A percentile compares a stretch with the other conserved stretches of the same genome.
Conservation (phyloP, 2,888 invertebrate species). For the Amblyjoppa fuscipennis region DNA sequence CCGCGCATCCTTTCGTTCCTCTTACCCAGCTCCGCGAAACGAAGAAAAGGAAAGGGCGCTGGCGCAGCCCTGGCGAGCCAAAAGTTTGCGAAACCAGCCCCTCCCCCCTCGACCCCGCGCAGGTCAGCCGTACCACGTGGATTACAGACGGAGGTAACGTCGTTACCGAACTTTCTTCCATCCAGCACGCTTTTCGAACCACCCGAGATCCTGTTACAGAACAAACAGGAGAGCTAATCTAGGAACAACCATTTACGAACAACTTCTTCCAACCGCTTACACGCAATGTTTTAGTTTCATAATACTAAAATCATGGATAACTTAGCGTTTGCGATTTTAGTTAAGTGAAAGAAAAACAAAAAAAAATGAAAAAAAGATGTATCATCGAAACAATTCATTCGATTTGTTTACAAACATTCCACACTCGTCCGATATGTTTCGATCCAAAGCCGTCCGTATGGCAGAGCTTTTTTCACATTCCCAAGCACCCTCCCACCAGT, state of each 20-base stretch:
- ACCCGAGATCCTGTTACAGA: neutral
- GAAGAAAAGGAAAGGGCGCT: slow-evolving; percentile 17
- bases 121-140: slow-evolving; percentile 23
- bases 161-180: slow-evolving; percentile 27
- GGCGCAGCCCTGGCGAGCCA: neutral
- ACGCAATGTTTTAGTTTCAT: neutral
- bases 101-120: neutral
- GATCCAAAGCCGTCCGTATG: neutral
- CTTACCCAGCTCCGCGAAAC: slow-evolving; percentile 7
- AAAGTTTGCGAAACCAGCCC: slow-evolving; percentile 31
- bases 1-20: slow-evolving; percentile 13
- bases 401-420: neutral
- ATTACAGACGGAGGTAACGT: slow-evolving; percentile 39
- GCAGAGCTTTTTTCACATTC: neutral
- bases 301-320: slow-evolving; percentile 1
- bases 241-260: slow-evolving; percentile 12
- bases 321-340: neutral
- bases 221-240: slow-evolving; percentile 28
- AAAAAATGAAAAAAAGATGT: neutral
- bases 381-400: neutral
- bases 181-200: neutral
- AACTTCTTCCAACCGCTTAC: slow-evolving; percentile 15
- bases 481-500: neutral
- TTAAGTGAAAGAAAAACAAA: neutral
- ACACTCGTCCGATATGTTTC: neutral